These are phyloP conservation scores for Habroteleia sp. DNA, from an alignment of 2,888 invertebrate genomes.

Conservation along the genomic window DNA sequence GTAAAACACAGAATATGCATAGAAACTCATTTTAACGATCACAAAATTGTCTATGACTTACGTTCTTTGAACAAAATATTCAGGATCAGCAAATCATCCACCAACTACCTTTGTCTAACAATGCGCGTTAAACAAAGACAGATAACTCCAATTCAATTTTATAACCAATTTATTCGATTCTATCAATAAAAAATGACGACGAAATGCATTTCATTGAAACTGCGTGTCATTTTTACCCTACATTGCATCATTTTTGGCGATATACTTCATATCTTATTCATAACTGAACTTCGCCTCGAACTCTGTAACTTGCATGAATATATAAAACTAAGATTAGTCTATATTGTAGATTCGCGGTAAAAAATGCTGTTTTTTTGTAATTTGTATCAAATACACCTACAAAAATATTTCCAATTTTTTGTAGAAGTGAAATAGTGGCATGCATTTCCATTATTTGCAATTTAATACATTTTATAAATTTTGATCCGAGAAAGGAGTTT, in stretches of 20 bases:
- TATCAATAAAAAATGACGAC: background rate
- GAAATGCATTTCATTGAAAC: background rate
- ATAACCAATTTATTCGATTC: conserved; percentile 1
- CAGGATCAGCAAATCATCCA: too few species aligned
- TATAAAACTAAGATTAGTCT: conserved; percentile 31
- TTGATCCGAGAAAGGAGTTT: too few species aligned
- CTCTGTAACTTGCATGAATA: conserved; percentile 15
- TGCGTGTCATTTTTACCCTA: background rate
- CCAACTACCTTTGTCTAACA: too few species aligned
- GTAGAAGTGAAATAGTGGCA: too few species aligned
- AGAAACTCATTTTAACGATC: conserved; percentile 31
- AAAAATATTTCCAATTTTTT: too few species aligned
- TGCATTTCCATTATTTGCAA: too few species aligned
- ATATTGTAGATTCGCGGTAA: too few species aligned
- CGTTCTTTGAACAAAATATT: background rate
- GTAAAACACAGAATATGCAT: conserved; percentile 44
- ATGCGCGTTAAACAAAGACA: conserved; percentile 4
- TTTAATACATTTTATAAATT: too few species aligned
- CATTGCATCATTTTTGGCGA: conserved; percentile 30
- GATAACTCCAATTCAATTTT: background rate
- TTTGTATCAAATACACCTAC: too few species aligned
- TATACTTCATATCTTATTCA: conserved; percentile 14
- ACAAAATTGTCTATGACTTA: conserved; percentile 7
- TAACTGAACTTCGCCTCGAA: conserved; percentile 40
- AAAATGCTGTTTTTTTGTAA: too few species aligned